phyloP scores from a whole-genome alignment of 2,113 vertebrate genomes.

The Columbina picui region DNA sequence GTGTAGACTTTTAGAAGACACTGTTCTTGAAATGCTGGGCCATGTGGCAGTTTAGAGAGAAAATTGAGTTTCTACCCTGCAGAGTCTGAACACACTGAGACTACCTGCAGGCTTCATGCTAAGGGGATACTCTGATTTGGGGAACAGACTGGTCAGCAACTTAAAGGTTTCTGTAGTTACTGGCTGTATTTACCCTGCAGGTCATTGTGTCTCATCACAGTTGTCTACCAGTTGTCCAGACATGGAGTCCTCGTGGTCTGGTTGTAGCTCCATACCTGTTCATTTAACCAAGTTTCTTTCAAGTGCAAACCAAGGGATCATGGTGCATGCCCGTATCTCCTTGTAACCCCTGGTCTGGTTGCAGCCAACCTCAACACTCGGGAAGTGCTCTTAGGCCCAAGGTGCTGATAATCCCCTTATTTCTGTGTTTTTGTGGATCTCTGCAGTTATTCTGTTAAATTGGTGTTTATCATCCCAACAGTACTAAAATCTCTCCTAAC shows the following conservation, averaged over 20 bases:
- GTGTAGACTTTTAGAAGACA: not conserved
- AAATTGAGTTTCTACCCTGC: not conserved
- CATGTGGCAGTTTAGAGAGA: not conserved
- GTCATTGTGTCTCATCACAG: not conserved
- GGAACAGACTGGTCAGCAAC: not conserved
- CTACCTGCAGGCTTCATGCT: not conserved
- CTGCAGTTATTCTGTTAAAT: not conserved
- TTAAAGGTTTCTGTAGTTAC: not conserved
- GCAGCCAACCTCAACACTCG: not conserved
- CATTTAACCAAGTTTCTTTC: not conserved
- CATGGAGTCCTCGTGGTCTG: not conserved
- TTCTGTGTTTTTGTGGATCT: not conserved
- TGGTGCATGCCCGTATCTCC: accelerated
- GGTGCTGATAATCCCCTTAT: not conserved
- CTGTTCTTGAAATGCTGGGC: not conserved
- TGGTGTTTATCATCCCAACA: not conserved
- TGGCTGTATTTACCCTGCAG: not conserved
- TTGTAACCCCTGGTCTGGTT: not conserved
- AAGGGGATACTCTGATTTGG: not conserved
- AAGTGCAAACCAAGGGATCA: not conserved
- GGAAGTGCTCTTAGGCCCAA: not conserved
- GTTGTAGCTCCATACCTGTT: not conserved
- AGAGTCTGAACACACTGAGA: not conserved
- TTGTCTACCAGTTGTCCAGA: not conserved
- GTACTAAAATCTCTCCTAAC: not conserved